Percentiles rank a stretch among this genome's conserved stretches.
Conservation (phyloP, 1,140 invertebrate species). For the Bombus sibiricus region DNA sequence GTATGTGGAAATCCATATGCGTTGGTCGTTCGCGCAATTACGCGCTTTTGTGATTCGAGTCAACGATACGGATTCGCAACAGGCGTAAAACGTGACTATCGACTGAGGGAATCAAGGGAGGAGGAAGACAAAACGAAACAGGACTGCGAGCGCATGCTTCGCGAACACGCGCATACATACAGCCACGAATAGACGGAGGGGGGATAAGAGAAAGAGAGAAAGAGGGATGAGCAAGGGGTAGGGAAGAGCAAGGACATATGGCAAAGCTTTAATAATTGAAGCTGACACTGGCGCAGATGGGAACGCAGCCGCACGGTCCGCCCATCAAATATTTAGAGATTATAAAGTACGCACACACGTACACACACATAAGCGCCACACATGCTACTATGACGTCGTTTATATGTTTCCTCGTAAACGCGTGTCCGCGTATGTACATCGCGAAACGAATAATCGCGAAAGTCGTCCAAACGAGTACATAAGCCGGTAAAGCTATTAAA, state of each 20-base stretch:
- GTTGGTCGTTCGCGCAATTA: background rate
- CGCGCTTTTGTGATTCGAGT: background rate
- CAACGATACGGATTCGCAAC: slow-evolving; percentile 1
- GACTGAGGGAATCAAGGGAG: background rate
- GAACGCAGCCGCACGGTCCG: slow-evolving; percentile 57
- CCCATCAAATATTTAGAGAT: slow-evolving; percentile 76
- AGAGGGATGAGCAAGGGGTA: background rate
- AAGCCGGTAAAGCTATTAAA: too few species aligned
- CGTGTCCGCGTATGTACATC: background rate
- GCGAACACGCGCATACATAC: background rate
- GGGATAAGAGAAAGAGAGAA: background rate
- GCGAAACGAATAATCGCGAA: background rate
- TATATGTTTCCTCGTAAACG: slow-evolving; percentile 22
- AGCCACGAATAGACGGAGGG: background rate
- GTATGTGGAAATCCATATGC: background rate
- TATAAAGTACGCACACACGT: slow-evolving; percentile 61
- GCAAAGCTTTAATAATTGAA: slow-evolving; percentile 75
- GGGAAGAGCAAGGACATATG: slow-evolving; percentile 69
- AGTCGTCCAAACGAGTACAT: background rate
- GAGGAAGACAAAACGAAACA: slow-evolving; percentile 16
- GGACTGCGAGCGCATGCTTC: background rate
- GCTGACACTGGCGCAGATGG: slow-evolving; percentile 72
- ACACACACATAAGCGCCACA: too few species aligned
- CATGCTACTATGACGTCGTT: slow-evolving; percentile 33
- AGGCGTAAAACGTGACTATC: slow-evolving; percentile 13